Base-by-base conservation (phyloP, 2,113 vertebrate genomes). In the Australoheros scitulus region DNA sequence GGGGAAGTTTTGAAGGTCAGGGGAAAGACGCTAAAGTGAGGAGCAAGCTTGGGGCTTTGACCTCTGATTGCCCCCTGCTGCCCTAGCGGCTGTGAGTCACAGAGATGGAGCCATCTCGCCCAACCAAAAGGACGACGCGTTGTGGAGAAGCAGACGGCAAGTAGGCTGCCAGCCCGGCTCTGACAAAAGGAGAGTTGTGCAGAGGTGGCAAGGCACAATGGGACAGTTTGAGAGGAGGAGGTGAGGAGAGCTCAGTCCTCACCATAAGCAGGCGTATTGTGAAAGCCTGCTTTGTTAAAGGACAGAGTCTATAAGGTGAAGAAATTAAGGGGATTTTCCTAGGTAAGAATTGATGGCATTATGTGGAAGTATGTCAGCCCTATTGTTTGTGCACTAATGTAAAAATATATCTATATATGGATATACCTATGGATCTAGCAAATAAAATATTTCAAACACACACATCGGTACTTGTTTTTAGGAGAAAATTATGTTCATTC, bases 21-120 rank as follows among this genome's bases (percentile, higher is more conserved):
- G 76, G 58, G 84, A 87, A 83, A 89, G 89, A 88, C 82, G 78
- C 83, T 47, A 85, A 84, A 83, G 90, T 17, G 63, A 84, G 88
- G 83, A 63, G 77, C 3, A 34, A 86, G 87, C 84, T 87, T 5
- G 34, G 83, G 81, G 91, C 86, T 87, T 70, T 93, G 95, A 94
- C 95, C 94, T 90, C 91, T 72, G 83, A 80, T 88, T 84, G 85
- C 82, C 90, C 88, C 75, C 57, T 70, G 89, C 74, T 87, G 88
- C 85, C 81, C 81, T 20, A 58, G 88, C 81, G 29, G 75, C 82
- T 82, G 79, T 95, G 96, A 96, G 89, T 95, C 95, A 95, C 83
- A 47, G 74, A 78, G 68, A 75, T 8, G 38, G 85, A 85, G 87
- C 82, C 47, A 20, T 61, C 87, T 77, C 34, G 41, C 87, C 76